Base-by-base conservation (phyloP, 2,797 vertebrate genomes). In the Helicolenus hilgendorfi region DNA sequence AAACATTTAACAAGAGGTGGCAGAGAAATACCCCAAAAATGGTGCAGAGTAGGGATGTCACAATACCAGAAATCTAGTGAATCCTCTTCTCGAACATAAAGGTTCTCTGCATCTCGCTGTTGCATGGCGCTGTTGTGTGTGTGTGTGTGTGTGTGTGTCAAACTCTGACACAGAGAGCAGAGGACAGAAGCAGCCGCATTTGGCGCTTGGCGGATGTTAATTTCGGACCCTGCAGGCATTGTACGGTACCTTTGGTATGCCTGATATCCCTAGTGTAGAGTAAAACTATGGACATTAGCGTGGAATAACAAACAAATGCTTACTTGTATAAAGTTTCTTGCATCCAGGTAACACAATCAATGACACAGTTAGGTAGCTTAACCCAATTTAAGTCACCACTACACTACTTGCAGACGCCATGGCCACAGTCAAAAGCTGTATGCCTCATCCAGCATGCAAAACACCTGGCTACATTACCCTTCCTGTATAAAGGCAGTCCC, bases 211-310 rank as follows among this genome's bases (percentile, higher is more conserved):
- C 13, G 38, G 38, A 14, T 41, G 38, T 41, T 41, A 41, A 41
- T 41, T 7, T 41, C 38, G 14, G 14, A 41, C 38, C 14, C 38
- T 15, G 38, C 38, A 41, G 38, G 38, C 38, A 41, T 0, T 0
- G 38, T 41, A 15, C 5, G 0, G 14, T 15, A 41, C 38, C 38
- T 41, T 41, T 0, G 0, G 0, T 41, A 41, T n/a, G n/a, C n/a
- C n/a, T 41, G 13, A 41, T 13, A 41, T 41, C 38, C 38, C 38
- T 41, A 41, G 26, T 59, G 18, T 41, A 29, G 9, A 70, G 8
- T 5, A 63, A 2, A 72, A 33, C 1, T 18, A 75, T 0, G 11
- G 5, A 6, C 1, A 29, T 24, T 15, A 14, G 20, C 13, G 3
- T 22, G 18, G 20, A 64, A 81, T 65, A 45, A 45, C 29, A 77